Base-by-base conservation (phyloP, 2,888 invertebrate species). In the Tiphia femorata region DNA sequence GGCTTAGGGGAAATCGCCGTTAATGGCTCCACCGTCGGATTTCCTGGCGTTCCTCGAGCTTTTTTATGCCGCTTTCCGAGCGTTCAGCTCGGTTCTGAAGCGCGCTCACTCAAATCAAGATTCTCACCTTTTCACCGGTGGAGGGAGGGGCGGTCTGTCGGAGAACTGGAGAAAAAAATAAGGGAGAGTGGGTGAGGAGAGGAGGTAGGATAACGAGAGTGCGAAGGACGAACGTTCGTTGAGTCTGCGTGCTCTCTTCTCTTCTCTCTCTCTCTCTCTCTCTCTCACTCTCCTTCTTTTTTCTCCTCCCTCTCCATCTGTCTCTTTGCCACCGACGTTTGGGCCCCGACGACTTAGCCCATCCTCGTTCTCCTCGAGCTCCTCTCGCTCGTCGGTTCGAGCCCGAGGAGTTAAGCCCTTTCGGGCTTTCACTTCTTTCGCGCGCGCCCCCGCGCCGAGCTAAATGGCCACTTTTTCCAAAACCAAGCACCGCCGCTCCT, bases 71-170 rank as follows among this genome's bases (percentile, higher is more conserved):
- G 64, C 67, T 72, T 68, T 62, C 66, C 68, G 64, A 56, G 53
- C 64, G 58, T 62, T 68, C 61, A 62, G n/a, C n/a, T n/a, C n/a
- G n/a, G 61, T 56, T 62, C 63, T 62, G 62, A 69, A 69, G 70
- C 71, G n/a, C n/a, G 66, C 68, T 69, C 76, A 69, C 71, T 76
- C 75, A 75, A 76, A 75, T 77, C 77, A 73, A 76, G 77, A 77
- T 75, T 74, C 71, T 77, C 75, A 71, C 73, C 75, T 71, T 70
- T 73, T 73, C 68, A 67, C 48, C 55, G 56, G n/a, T n/a, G n/a
- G n/a, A n/a, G n/a, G n/a, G n/a, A n/a, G n/a, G n/a, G n/a, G n/a
- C n/a, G n/a, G n/a, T n/a, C n/a, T n/a, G n/a, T n/a, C n/a, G n/a
- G n/a, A n/a, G n/a, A n/a, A n/a, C n/a, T n/a, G n/a, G n/a, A n/a